These are phyloP conservation scores for Teleiodes luculella DNA, from an alignment of 2,888 invertebrate genomes.

Conservation along the genomic window DNA sequence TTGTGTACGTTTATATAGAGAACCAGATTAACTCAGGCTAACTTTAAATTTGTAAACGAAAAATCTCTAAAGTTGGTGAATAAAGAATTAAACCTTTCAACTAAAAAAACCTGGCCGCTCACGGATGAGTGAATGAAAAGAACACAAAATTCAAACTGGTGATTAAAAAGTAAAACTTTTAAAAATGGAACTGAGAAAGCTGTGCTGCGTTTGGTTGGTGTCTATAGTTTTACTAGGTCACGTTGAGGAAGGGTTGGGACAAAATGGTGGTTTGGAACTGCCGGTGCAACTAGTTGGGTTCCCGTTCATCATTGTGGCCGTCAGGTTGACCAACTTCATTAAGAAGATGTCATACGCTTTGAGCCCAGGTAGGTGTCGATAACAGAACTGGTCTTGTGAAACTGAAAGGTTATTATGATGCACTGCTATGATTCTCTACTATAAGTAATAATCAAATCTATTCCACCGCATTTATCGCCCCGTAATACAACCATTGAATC, in stretches of 20 bases:
- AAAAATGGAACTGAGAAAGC: conserved; percentile 55
- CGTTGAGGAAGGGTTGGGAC: conserved; percentile 49
- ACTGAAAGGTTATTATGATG: too few relatives aligned
- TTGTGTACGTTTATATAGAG: conserved; percentile 35
- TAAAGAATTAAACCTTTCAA: too few relatives aligned
- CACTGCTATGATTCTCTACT: too few relatives aligned
- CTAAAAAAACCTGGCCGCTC: not conserved
- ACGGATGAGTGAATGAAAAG: conserved; percentile 1
- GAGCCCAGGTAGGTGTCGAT: conserved; percentile 35
- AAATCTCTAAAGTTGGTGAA: too few relatives aligned
- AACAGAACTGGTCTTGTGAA: not conserved
- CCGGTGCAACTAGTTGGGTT: conserved; percentile 91
- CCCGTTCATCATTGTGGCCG: conserved; percentile 89
- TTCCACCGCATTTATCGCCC: too few relatives aligned
- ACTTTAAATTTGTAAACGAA: too few relatives aligned
- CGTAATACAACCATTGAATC: too few relatives aligned
- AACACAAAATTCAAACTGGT: not conserved
- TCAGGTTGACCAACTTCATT: conserved; percentile 88
- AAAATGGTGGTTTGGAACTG: conserved; percentile 68
- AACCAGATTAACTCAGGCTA: conserved; percentile 25
- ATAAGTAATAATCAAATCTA: too few relatives aligned
- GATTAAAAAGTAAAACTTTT: not conserved
- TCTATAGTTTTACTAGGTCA: conserved; percentile 56
- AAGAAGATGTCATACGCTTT: conserved; percentile 89
- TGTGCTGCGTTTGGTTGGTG: conserved; percentile 56